These are phyloP conservation scores for Porphyrio hochstetteri DNA, from an alignment of 2,113 vertebrate species.

Conservation along the genomic window DNA sequence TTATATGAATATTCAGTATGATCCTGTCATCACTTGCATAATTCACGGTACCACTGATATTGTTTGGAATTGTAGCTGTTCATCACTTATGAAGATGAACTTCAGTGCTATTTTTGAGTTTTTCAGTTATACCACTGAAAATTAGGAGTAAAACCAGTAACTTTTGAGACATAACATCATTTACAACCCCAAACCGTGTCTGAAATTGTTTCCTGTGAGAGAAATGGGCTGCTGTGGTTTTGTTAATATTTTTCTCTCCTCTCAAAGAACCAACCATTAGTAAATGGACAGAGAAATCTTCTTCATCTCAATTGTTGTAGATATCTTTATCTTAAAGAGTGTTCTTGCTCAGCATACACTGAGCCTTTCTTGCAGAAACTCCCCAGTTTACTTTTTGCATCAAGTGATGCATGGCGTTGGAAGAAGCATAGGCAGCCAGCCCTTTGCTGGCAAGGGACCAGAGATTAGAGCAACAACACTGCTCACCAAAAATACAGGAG, in stretches of 20 bases:
- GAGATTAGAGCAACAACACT: neutral
- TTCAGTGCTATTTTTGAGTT: neutral
- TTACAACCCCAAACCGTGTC: neutral
- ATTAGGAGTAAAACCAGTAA: neutral
- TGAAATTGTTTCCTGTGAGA: neutral
- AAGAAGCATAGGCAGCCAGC: neutral
- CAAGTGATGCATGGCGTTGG: neutral
- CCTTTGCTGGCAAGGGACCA: neutral
- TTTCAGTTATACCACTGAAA: neutral
- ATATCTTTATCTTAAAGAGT: neutral
- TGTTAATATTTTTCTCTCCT: neutral
- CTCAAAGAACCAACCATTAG: neutral
- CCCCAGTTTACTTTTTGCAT: neutral
- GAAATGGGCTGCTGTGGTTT: neutral
- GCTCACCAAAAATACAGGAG: neutral
- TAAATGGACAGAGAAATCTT: neutral
- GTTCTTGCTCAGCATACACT: neutral
- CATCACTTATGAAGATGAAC: neutral
- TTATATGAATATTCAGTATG: neutral
- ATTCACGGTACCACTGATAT: neutral
- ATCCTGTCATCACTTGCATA: slow-evolving; percentile 9
- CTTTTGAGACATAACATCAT: neutral
- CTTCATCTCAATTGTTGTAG: neutral
- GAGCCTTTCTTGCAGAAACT: neutral
- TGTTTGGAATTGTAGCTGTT: neutral